Evolutionary conservation across 2,797 vertebrate species (phyloP), one percentile per base, ranked within the genome.

Genomic region (Dipus sagitta): DNA sequence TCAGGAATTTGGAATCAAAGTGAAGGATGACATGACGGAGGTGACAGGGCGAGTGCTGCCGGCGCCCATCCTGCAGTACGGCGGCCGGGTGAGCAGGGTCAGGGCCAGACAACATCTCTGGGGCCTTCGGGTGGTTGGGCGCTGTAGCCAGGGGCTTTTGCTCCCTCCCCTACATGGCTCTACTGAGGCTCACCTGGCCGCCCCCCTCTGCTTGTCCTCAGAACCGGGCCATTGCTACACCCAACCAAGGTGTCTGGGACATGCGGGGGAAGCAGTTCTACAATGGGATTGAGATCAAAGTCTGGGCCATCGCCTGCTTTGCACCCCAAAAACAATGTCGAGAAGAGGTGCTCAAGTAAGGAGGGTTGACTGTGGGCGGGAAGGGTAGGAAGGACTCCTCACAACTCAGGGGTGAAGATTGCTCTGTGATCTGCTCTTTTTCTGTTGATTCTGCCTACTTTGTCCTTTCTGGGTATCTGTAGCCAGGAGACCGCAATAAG

Each of bases 221-320:
- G 99, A 99, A 99, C 97, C 99, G 99, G 91, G 99, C 99, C 97
- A 99, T 99, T 89, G 99, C 99, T 74, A 99, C 99, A 24, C 99
- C 99, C 96, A 99, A 99, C 98, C 99, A 99, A 96, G 99, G 99
- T 88, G 99, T 99, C 96, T 99, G 99, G 99, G 99, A 99, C 98
- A 99, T 99, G 99, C 98, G 99, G 91, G 99, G 99, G 95, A 99
- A 99, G 97, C 99, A 99, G 98, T 99, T 99, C 98, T 99, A 99
- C 98, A 99, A 99, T 47, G 99, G 99, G 95, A 99, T 99, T 34
- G 99, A 99, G 98, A 99, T 99, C 98, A 99, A 99, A 98, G 99
- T 99, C 96, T 99, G 99, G 99, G 99, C 99, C 30, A 99, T 99
- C 67, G 99, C 99, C 92, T 99, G 99, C 98, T 99, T 99, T 96